Evolutionary conservation across 35 echinoderm and acorn worm genomes (phyloP), one percentile per base, ranked within the genome.

Genomic region (Eucidaris tribuloides): DNA sequence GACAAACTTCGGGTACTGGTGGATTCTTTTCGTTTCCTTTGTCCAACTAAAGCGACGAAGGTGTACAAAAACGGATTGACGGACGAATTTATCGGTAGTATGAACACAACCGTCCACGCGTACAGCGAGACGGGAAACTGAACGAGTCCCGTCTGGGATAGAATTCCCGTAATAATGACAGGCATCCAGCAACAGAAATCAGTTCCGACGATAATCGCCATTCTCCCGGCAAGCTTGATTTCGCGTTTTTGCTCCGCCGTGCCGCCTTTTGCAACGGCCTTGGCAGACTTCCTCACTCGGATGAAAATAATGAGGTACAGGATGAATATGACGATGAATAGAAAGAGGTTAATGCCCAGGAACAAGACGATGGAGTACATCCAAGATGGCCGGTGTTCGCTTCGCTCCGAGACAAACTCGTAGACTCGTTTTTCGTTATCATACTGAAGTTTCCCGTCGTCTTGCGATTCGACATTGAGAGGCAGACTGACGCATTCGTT

Each of bases 161-260:
- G 45, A 14, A 96, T 76, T 17, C 87, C 87, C 76, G 91, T 81
- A 0, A 96, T 66, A 18, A 96, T 90, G 43, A 96, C 83, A 6
- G 93, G 93, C 56, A 91, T 58, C 93, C 93, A 96, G 39, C 93
- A 96, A 0, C 81, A 22, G 27, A 90, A 82, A 35, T 96, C 87
- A 3, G 93, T 96, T 20, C 77, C 54, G 17, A 96, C 88, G 29
- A 96, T 86, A 18, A 96, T n/a, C 9, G 87, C 83, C 93, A 96
- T 96, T 72, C 66, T 90, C 1, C 41, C 32, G 6, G 93, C 93
- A 79, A 96, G 85, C 41, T 72, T 88, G 4, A 89, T 72, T 62
- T 94, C 91, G 7, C 87, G 70, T 4, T 42, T 42, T 3, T 27
- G 60, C 45, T 24, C 68, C 11, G 76, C 85, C 5, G 54, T 77